Percentiles rank a stretch among this genome's conserved stretches.
Conservation (phyloP, 2,888 invertebrate species). For the Heliconius erato region DNA sequence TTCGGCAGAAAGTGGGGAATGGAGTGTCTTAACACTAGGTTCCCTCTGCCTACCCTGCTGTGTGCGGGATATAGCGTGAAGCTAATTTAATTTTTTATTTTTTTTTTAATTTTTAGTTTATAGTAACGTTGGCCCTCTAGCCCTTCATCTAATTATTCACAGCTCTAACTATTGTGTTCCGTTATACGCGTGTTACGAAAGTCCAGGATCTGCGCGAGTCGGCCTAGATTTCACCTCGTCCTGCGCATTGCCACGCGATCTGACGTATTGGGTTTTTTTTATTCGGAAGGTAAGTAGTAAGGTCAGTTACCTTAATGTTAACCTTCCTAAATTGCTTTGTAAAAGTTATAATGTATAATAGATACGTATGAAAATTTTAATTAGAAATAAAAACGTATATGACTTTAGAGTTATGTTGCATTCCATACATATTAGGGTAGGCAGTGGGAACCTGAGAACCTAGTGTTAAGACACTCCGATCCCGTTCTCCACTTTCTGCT, state of each 20-base stretch:
- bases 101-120: neutral
- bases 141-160: conserved; percentile 11
- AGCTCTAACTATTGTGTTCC: conserved; percentile 45
- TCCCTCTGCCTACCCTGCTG: too few relatives aligned
- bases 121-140: neutral
- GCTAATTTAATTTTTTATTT: too few relatives aligned
- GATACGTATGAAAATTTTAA: neutral
- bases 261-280: conserved; percentile 30
- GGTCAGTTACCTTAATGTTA: neutral
- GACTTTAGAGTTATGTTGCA: too few relatives aligned
- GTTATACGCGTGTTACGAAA: conserved; percentile 43
- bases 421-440: fast-evolving
- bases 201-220: conserved; percentile 50
- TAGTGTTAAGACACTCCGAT: too few relatives aligned
- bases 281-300: neutral
- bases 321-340: neutral
- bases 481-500: too few relatives aligned
- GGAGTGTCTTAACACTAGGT: too few relatives aligned
- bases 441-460: too few relatives aligned
- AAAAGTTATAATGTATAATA: neutral
- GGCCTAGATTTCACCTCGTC: conserved; percentile 57
- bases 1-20: too few relatives aligned
- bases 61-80: too few relatives aligned
- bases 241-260: conserved; percentile 40
- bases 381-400: too few relatives aligned